A percentile compares a stretch with the other conserved stretches of the same genome.
Conservation (phyloP, 1,140 invertebrate species). For the Druon quercuslanigerum region DNA sequence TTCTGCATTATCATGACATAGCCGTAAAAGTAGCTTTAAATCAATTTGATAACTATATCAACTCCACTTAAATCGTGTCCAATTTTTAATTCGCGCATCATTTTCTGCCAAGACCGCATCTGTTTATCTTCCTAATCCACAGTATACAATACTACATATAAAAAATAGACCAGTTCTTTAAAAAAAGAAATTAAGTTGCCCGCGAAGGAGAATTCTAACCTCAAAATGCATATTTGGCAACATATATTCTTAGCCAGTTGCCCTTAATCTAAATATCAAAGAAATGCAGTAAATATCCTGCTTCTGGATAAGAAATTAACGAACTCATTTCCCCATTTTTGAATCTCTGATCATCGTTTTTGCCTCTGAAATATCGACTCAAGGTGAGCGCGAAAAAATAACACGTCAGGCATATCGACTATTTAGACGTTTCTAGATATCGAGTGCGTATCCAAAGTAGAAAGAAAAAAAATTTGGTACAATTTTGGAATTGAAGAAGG, state of each 20-base stretch:
- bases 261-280: neutral
- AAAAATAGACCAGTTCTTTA: constrained; percentile 11
- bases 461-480: too few species aligned
- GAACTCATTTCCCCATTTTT: neutral
- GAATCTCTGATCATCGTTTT: neutral
- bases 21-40: constrained; percentile 21
- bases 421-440: neutral
- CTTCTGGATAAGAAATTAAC: neutral
- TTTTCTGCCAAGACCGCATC: neutral
- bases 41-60: neutral
- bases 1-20: neutral
- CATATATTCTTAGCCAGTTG: neutral
- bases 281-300: neutral
- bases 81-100: neutral
- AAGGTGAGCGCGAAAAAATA: constrained; percentile 25
- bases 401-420: neutral
- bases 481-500: too few species aligned
- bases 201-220: constrained; percentile 23
- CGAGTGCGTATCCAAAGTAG: too few species aligned
- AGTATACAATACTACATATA: constrained; percentile 35
- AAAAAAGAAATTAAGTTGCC: constrained; percentile 29
- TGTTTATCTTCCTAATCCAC: neutral
- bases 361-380: neutral
- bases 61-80: neutral
- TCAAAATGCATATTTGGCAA: neutral